Conservation (phyloP, 2,888 invertebrate genomes). For the Sepioteuthis lessoniana region DNA sequence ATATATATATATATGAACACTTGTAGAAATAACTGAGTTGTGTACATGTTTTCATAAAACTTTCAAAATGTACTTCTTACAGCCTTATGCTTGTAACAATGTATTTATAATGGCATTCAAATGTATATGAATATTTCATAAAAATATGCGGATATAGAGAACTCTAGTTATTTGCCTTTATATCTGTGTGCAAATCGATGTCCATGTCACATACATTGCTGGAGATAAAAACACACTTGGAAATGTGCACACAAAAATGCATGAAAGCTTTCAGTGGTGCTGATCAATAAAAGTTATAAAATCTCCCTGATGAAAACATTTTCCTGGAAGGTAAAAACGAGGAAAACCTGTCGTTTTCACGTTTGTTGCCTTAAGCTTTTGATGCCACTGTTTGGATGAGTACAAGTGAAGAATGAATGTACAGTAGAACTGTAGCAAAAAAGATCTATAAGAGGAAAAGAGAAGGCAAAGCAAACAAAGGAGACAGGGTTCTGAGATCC, state of each 20-base stretch:
- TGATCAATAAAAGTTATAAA: conserved; percentile 17
- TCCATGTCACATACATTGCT: not conserved
- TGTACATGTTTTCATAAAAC: too few relatives aligned
- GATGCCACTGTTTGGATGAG: not conserved
- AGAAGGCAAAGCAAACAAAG: too few relatives aligned
- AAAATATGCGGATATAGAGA: too few relatives aligned
- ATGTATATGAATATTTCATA: too few relatives aligned
- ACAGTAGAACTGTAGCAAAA: not conserved
- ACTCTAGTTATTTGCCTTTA: not conserved
- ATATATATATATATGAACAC: too few relatives aligned
- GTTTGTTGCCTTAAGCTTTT: not conserved
- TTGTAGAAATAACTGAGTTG: too few relatives aligned
- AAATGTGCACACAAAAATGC: not conserved
- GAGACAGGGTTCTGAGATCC: too few relatives aligned
- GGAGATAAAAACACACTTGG: not conserved
- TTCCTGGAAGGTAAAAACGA: not conserved
- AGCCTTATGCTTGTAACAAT: too few relatives aligned
- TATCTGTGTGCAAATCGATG: not conserved
- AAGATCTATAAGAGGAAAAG: not conserved
- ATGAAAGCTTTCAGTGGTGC: not conserved
- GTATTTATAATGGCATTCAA: too few relatives aligned
- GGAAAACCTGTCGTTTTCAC: conserved; percentile 33
- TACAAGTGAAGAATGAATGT: not conserved
- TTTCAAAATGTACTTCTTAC: too few relatives aligned
- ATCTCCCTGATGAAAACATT: conserved; percentile 11